Conservation (phyloP, 2,797 vertebrate genomes). For the Lemur catta region DNA sequence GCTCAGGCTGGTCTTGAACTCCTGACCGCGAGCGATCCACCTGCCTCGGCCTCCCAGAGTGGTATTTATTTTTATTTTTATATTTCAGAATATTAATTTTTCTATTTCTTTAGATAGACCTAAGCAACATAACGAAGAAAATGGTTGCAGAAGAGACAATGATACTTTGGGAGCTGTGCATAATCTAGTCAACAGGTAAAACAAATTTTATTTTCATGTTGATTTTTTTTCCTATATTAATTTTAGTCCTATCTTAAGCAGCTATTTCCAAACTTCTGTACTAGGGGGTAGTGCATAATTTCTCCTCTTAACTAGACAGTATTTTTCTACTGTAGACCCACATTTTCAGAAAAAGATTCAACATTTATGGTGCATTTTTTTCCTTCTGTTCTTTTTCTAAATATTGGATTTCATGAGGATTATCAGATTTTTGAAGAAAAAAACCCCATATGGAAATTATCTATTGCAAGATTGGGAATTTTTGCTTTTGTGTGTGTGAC, state of each 20-base stretch:
- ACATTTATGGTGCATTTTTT: slow-evolving; percentile 22
- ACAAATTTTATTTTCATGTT: slow-evolving; percentile 7
- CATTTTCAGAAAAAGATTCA: slow-evolving; percentile 13
- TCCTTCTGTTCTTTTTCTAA: not conserved
- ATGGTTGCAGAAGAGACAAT: not conserved
- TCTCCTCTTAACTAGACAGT: not conserved
- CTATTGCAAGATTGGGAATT: not conserved
- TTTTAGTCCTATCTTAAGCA: slow-evolving; percentile 20
- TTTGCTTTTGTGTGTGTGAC: slow-evolving; percentile 13
- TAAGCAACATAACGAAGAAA: slow-evolving; percentile 51
- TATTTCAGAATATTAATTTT: not conserved
- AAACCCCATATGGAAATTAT: not conserved
- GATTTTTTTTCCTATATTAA: not conserved
- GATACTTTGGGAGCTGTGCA: not conserved
- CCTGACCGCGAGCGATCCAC: too few species aligned
- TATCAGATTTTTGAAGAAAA: not conserved
- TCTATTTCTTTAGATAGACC: slow-evolving; percentile 66
- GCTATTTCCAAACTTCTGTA: slow-evolving; percentile 7
- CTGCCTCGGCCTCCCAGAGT: too few species aligned
- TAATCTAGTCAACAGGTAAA: slow-evolving; percentile 64
- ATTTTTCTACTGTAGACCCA: not conserved
- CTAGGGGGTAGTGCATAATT: not conserved
- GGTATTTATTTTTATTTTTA: not conserved
- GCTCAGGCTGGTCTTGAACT: too few species aligned
- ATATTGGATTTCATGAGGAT: not conserved